phyloP scores from a whole-genome alignment of 2,888 invertebrate species.

The Andrena minutula region DNA sequence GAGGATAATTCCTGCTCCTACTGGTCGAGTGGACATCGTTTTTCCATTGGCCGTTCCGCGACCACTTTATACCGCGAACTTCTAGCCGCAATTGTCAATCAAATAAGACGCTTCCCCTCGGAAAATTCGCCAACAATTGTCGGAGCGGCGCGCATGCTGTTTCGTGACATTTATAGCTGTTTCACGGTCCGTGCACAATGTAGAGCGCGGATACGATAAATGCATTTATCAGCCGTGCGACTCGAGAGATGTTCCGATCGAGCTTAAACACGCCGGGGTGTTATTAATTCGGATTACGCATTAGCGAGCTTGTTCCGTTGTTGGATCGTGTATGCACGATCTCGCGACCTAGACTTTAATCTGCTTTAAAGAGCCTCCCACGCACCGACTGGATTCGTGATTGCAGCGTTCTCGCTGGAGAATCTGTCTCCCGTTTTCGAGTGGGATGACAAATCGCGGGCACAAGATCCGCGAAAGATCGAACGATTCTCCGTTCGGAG shows the following conservation, averaged over 20 bases:
- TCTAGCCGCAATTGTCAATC: not conserved
- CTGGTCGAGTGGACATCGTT: not conserved
- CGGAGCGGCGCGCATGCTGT: not conserved
- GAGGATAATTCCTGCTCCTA: conserved; percentile 33
- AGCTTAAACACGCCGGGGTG: conserved; percentile 50
- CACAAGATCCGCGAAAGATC: no score
- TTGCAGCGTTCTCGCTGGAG: not conserved
- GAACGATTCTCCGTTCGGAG: no score
- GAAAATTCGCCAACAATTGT: conserved; percentile 5
- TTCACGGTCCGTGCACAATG: not conserved
- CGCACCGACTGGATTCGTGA: conserved; percentile 7
- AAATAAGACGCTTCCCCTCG: not conserved
- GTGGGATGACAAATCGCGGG: not conserved
- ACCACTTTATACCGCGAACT: not conserved
- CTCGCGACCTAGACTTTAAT: conserved; percentile 66
- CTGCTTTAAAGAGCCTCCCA: conserved; percentile 47
- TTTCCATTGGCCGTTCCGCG: conserved; percentile 13
- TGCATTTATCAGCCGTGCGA: conserved; percentile 33
- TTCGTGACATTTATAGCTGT: conserved; percentile 25
- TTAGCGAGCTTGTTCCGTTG: conserved; percentile 47
- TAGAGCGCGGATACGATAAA: conserved; percentile 16
- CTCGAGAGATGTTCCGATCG: conserved; percentile 51
- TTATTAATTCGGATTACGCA: conserved; percentile 70
- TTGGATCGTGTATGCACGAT: conserved; percentile 26
- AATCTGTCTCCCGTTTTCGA: not conserved